These are phyloP conservation scores for Pseudomyrmex sp. DNA, from an alignment of 1,140 invertebrate genomes.

Conservation along the genomic window DNA sequence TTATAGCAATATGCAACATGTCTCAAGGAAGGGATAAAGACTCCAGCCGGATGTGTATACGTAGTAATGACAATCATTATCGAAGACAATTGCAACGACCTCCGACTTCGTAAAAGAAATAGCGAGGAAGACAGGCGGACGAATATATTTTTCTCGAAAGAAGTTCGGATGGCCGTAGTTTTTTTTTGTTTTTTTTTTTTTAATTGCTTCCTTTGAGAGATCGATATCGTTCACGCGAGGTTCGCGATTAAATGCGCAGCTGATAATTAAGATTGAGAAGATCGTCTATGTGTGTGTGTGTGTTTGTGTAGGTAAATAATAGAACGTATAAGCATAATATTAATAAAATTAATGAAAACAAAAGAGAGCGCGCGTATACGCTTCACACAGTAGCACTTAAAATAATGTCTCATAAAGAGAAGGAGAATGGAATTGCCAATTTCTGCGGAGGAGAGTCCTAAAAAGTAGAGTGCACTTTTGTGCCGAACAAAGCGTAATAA, in stretches of 20 bases:
- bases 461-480: slow-evolving; percentile 12
- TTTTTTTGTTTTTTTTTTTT: no score
- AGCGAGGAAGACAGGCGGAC: neutral
- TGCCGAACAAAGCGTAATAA: slow-evolving; percentile 31
- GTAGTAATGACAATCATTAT: slow-evolving; percentile 70
- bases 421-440: no score
- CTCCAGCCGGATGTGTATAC: slow-evolving; percentile 52
- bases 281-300: neutral
- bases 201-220: slow-evolving; percentile 64
- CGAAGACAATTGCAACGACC: slow-evolving; percentile 70
- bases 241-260: neutral
- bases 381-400: no score
- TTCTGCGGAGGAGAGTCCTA: neutral
- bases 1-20: neutral
- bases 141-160: neutral
- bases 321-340: no score
- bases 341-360: no score
- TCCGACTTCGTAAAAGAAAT: slow-evolving; percentile 47
- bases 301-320: no score
- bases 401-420: neutral
- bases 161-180: neutral
- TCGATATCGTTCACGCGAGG: slow-evolving; percentile 17
- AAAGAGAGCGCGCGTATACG: no score
- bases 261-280: slow-evolving; percentile 9
- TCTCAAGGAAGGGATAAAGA: slow-evolving; percentile 61